Conservation (phyloP, 2,888 invertebrate genomes). For the Flexamia atlantica region DNA sequence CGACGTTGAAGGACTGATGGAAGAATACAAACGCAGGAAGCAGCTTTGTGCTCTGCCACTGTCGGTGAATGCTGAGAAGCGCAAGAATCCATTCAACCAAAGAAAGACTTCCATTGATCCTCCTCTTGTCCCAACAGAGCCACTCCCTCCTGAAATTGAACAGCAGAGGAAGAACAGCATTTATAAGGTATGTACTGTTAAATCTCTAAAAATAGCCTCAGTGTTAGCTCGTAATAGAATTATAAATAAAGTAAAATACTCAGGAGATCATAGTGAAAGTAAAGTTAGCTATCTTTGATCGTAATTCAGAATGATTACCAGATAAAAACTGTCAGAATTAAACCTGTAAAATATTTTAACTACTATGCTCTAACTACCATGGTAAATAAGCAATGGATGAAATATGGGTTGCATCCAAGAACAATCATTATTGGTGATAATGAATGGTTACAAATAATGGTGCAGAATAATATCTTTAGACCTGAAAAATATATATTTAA, state of each 20-base stretch:
- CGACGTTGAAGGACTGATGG: slow-evolving; percentile 73
- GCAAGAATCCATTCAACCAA: slow-evolving; percentile 73
- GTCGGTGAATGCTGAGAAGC: slow-evolving; percentile 68
- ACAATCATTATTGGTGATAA: too few species aligned
- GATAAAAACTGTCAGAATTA: too few species aligned
- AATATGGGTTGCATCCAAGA: too few species aligned
- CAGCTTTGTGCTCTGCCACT: slow-evolving; percentile 74
- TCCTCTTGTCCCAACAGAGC: slow-evolving; percentile 80
- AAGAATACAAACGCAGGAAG: slow-evolving; percentile 77
- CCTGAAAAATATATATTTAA: too few species aligned
- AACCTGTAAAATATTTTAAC: too few species aligned
- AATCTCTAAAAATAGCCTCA: slow-evolving; percentile 17
- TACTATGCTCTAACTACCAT: too few species aligned
- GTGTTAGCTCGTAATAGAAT: not conserved
- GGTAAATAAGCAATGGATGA: too few species aligned
- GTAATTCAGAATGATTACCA: not conserved
- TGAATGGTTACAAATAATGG: too few species aligned
- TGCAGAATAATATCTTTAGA: too few species aligned
- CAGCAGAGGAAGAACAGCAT: slow-evolving; percentile 90
- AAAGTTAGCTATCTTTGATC: not conserved
- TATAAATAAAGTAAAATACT: not conserved
- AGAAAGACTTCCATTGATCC: slow-evolving; percentile 72
- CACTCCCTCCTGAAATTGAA: slow-evolving; percentile 87
- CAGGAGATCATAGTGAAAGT: not conserved
- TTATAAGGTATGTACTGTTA: slow-evolving; percentile 81